These are phyloP conservation scores for Syrrhaptes paradoxus DNA, from an alignment of 2,113 vertebrate species.

Conservation along the genomic window DNA sequence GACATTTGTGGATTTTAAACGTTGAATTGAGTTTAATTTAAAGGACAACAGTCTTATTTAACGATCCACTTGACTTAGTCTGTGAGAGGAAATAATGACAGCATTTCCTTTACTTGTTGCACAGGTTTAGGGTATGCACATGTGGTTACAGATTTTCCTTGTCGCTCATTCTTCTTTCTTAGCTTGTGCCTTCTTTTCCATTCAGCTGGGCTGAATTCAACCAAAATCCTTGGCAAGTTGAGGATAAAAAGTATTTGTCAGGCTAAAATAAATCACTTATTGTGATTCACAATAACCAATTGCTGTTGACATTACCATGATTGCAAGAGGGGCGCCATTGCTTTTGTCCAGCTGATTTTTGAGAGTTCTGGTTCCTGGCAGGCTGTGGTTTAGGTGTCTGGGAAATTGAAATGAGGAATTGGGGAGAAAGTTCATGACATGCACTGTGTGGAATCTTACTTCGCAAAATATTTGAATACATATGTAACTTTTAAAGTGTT, in stretches of 20 bases:
- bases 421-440: neutral
- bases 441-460: neutral
- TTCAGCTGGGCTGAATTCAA: neutral
- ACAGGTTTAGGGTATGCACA: neutral
- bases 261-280: neutral
- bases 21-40: neutral
- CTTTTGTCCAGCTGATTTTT: neutral
- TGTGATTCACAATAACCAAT: neutral
- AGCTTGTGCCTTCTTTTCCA: neutral
- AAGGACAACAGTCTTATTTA: neutral
- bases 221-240: neutral
- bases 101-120: neutral
- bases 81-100: neutral
- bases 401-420: neutral
- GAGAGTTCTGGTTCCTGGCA: neutral
- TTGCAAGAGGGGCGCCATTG: accelerated
- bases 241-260: neutral
- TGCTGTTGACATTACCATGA: neutral
- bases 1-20: neutral
- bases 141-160: neutral
- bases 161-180: neutral
- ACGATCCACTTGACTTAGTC: neutral
- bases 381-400: neutral
- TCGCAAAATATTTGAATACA: neutral
- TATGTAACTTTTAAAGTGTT: neutral